Evolutionary conservation across 2,888 invertebrate species (phyloP).

Genomic region (Callosobruchus maculatus): DNA sequence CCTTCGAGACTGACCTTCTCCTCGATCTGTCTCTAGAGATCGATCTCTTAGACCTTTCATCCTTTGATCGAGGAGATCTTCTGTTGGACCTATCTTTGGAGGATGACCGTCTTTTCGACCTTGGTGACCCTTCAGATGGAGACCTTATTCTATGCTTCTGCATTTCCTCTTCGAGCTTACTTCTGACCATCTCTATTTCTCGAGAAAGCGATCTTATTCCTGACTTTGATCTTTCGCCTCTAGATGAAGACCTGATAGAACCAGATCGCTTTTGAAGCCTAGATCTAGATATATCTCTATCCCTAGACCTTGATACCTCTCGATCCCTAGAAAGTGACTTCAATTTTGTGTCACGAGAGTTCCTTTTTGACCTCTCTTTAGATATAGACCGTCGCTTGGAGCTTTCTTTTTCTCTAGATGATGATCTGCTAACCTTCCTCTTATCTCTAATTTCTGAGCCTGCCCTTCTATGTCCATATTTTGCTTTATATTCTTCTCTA

Average conservation of each 20-base stretch:
- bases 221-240: not conserved
- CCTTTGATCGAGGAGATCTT: too few relatives aligned
- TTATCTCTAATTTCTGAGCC: not conserved
- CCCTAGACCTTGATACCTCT: too few relatives aligned
- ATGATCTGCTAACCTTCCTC: not conserved
- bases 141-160: not conserved
- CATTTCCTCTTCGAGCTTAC: not conserved
- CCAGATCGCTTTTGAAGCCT: not conserved
- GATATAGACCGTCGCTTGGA: not conserved
- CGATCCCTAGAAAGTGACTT: not conserved
- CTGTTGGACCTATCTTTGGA: not conserved
- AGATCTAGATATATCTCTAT: not conserved
- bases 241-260: not conserved
- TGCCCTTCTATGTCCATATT: not conserved
- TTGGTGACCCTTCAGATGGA: not conserved
- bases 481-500: not conserved
- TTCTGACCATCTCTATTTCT: not conserved
- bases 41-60: not conserved
- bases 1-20: not conserved
- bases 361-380: not conserved
- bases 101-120: not conserved
- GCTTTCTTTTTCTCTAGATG: not conserved
- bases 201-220: not conserved
- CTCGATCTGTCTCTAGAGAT: not conserved
- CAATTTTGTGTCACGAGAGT: not conserved